A percentile compares a stretch with the other conserved stretches of the same genome.
These are phyloP conservation scores for Panurus biarmicus DNA, from an alignment of 2,113 vertebrate genomes.

Conservation along the genomic window DNA sequence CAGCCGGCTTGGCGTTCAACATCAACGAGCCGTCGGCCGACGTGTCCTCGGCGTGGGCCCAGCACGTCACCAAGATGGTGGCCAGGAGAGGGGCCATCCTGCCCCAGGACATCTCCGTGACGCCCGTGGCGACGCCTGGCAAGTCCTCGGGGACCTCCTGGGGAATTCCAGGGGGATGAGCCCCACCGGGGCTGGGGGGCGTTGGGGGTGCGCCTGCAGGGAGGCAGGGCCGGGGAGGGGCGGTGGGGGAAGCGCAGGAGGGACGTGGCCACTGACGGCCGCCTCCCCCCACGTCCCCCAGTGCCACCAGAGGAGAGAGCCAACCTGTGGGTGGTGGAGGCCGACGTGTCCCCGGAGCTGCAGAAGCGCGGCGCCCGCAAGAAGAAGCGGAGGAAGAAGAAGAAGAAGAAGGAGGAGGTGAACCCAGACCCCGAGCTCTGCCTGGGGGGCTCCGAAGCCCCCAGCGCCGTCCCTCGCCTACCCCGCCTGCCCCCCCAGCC, in stretches of 20 bases:
- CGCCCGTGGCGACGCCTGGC: constrained; percentile 89
- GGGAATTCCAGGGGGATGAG: background rate
- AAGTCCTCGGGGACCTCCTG: background rate
- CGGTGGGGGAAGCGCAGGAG: no score
- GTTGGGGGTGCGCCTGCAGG: accelerated
- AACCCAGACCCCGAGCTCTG: constrained; percentile 21
- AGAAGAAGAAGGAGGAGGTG: constrained; percentile 66
- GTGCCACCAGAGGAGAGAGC: constrained; percentile 87
- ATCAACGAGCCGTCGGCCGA: constrained; percentile 90
- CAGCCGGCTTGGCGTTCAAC: constrained; percentile 92
- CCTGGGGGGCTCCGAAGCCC: background rate
- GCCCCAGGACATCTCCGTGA: constrained; percentile 93
- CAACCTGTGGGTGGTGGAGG: constrained; percentile 87
- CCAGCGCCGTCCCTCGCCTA: constrained; percentile 80
- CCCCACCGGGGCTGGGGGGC: background rate
- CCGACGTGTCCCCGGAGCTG: constrained; percentile 84
- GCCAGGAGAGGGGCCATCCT: constrained; percentile 94
- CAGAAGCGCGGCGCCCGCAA: constrained; percentile 75
- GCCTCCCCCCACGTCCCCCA: background rate
- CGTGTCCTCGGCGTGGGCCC: constrained; percentile 93
- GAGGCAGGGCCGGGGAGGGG: background rate
- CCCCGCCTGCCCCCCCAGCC: constrained; percentile 82
- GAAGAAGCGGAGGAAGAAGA: constrained; percentile 86
- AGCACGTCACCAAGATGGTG: constrained; percentile 98
- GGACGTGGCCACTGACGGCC: background rate